phyloP scores from a whole-genome alignment of 2,113 vertebrate genomes.

The Romanogobio albipinnatus region DNA sequence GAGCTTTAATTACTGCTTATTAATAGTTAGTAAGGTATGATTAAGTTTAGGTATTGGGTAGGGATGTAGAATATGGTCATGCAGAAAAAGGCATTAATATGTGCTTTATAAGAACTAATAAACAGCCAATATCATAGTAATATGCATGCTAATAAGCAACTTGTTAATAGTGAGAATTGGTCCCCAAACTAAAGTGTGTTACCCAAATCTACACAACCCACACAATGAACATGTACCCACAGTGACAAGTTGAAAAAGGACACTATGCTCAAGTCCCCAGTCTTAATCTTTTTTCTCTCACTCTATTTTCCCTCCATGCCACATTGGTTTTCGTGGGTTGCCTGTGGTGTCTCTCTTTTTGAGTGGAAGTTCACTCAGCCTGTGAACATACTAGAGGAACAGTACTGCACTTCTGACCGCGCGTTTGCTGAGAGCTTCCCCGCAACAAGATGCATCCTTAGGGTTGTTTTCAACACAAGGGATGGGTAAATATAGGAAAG shows the following conservation, averaged over 20 bases:
- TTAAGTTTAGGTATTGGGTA: no score
- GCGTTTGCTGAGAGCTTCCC: conserved; percentile 18
- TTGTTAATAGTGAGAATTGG: no score
- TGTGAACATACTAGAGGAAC: conserved; percentile 57
- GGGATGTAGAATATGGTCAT: no score
- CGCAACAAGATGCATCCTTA: neutral
- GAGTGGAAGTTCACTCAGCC: conserved; percentile 26
- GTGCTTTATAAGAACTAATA: no score
- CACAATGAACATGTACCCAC: neutral
- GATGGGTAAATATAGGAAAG: no score
- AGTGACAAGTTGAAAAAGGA: conserved; percentile 7
- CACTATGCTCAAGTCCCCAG: neutral
- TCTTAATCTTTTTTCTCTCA: conserved; percentile 17
- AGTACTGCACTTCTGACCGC: conserved; percentile 28
- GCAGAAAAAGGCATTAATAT: no score
- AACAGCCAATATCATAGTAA: no score
- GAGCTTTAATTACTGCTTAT: no score
- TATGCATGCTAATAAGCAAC: no score
- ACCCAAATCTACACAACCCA: neutral
- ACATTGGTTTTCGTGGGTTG: conserved; percentile 9
- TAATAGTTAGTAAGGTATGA: no score
- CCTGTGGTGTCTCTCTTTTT: neutral
- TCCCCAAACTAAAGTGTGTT: no score
- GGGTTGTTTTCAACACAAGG: neutral
- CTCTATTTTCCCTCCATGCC: conserved; percentile 1